Conservation (phyloP, 2,113 vertebrate genomes). For the Podilymbus podiceps region DNA sequence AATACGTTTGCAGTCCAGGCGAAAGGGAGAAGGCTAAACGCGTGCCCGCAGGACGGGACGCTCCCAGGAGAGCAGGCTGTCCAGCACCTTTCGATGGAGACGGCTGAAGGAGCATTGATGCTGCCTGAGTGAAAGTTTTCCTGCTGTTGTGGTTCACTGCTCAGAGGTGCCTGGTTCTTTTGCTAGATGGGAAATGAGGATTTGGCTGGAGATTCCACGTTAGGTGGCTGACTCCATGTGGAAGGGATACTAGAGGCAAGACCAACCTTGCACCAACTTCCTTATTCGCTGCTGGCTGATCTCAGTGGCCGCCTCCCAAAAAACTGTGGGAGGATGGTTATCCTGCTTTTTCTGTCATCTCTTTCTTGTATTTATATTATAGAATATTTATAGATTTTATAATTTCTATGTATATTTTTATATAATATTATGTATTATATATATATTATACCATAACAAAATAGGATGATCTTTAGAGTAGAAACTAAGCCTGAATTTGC, state of each 20-base stretch:
- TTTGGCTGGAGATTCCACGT: neutral
- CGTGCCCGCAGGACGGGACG: neutral
- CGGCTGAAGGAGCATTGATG: neutral
- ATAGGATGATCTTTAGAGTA: neutral
- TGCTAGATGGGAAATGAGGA: neutral
- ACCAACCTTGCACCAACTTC: neutral
- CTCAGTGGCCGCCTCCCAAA: neutral
- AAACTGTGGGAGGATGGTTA: neutral
- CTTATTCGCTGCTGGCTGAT: neutral
- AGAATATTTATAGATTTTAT: too few species aligned
- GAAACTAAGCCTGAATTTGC: neutral
- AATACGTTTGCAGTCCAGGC: neutral
- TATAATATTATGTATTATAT: too few species aligned
- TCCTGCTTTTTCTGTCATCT: neutral
- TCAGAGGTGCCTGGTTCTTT: neutral
- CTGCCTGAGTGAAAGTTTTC: neutral
- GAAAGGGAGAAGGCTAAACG: neutral
- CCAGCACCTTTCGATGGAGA: neutral
- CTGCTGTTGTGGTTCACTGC: neutral
- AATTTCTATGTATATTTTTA: too few species aligned
- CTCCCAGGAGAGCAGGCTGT: neutral
- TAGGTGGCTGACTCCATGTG: neutral
- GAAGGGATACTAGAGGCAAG: neutral
- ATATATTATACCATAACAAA: neutral
- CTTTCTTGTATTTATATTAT: neutral